phyloP scores from a whole-genome alignment of 2,113 vertebrate genomes.

The Lota lota region DNA sequence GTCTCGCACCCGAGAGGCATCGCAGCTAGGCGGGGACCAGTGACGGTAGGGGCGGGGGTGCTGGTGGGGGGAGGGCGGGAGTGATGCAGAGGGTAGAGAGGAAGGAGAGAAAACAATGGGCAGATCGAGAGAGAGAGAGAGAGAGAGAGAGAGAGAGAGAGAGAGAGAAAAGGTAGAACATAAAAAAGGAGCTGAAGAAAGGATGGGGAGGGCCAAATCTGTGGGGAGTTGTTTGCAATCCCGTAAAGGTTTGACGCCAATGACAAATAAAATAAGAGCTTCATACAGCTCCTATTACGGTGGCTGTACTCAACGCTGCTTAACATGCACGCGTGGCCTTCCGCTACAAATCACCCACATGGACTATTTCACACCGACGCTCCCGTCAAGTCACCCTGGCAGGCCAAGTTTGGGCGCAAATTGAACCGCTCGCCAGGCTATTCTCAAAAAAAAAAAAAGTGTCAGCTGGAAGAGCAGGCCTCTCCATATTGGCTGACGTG shows the following conservation, averaged over 20 bases:
- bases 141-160: conserved; percentile 1
- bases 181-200: conserved; percentile 18
- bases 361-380: conserved; percentile 51
- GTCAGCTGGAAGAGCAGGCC: conserved; percentile 54
- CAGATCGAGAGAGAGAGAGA: not conserved
- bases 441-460: conserved; percentile 55
- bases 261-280: conserved; percentile 32
- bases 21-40: conserved; percentile 4
- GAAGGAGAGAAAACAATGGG: conserved; percentile 7
- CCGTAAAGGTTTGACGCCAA: conserved; percentile 18
- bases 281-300: not conserved
- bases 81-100: conserved; percentile 1
- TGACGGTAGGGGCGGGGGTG: not conserved
- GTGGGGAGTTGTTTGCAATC: conserved; percentile 9
- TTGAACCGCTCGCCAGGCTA: conserved; percentile 53
- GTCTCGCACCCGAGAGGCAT: conserved; percentile 35
- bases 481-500: conserved; percentile 52
- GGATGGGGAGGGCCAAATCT: conserved; percentile 11
- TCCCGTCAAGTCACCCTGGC: conserved; percentile 51
- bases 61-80: no score
- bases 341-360: conserved; percentile 45
- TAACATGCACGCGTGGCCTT: not conserved
- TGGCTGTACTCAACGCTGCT: not conserved
- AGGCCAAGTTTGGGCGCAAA: conserved; percentile 54
- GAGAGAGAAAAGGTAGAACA: not conserved